These are phyloP conservation scores for Glaucomys volans DNA, from an alignment of 2,113 vertebrate genomes.

Conservation along the genomic window DNA sequence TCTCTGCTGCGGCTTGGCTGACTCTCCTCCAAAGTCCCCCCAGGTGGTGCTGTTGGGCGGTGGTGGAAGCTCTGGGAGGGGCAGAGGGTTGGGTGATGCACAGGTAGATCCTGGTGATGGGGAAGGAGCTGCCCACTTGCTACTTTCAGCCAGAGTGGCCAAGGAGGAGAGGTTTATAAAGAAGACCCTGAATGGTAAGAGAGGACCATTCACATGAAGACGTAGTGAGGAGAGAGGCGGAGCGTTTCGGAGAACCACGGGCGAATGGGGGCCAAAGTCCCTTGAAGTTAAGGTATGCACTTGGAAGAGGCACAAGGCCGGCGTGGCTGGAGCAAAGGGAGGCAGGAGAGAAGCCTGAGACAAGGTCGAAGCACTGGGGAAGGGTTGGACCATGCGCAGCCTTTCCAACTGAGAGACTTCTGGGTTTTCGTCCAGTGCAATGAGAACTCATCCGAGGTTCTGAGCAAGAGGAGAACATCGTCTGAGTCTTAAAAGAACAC, in stretches of 20 bases:
- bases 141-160: not conserved
- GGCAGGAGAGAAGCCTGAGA: not conserved
- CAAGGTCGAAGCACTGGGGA: not conserved
- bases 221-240: not conserved
- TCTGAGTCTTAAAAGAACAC: not conserved
- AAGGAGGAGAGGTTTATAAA: not conserved
- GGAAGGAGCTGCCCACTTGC: not conserved
- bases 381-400: not conserved
- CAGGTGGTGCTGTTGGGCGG: not conserved
- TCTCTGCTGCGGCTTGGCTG: not conserved
- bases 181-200: not conserved
- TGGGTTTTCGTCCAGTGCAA: not conserved
- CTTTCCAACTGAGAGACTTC: not conserved
- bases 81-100: no score
- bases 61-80: not conserved
- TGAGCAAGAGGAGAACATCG: not conserved
- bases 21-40: not conserved
- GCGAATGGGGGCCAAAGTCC: not conserved
- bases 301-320: no score
- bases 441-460: not conserved
- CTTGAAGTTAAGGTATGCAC: no score
- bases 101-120: no score
- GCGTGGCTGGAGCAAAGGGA: not conserved
- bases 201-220: not conserved
- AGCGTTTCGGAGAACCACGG: not conserved